These are phyloP conservation scores for Pheosia gnoma DNA, from an alignment of 2,888 invertebrate genomes.

Conservation along the genomic window DNA sequence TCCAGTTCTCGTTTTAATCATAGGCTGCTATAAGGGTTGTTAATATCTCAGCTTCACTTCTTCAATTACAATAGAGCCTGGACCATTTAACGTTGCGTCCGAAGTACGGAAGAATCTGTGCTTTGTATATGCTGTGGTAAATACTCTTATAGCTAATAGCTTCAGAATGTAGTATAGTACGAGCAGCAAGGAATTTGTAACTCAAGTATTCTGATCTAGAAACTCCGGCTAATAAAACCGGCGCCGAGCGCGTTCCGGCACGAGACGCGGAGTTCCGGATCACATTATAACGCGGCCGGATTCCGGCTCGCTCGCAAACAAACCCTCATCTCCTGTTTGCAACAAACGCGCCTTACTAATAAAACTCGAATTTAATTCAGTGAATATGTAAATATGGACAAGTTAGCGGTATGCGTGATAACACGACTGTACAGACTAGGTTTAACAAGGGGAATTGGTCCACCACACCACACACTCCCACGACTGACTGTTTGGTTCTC, in stretches of 20 bases:
- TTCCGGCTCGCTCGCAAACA: slow-evolving; percentile 46
- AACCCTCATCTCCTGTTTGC: slow-evolving; percentile 51
- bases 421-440: too few species aligned
- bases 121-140: too few species aligned
- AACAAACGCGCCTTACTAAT: slow-evolving; percentile 35
- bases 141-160: neutral
- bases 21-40: too few species aligned
- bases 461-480: too few species aligned
- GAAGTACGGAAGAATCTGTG: too few species aligned
- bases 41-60: too few species aligned
- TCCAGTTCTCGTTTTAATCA: too few species aligned
- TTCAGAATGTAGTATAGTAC: neutral
- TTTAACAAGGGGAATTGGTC: too few species aligned
- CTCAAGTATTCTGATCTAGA: slow-evolving; percentile 12
- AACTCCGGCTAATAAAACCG: slow-evolving; percentile 34
- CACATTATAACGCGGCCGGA: slow-evolving; percentile 44
- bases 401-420: too few species aligned
- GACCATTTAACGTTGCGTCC: too few species aligned
- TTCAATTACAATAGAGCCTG: too few species aligned
- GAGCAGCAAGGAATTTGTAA: slow-evolving; percentile 5
- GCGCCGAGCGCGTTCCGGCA: slow-evolving; percentile 36
- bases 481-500: too few species aligned
- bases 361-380: neutral
- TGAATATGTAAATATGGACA: neutral
- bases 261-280: slow-evolving; percentile 44